phyloP scores from a whole-genome alignment of 2,888 invertebrate genomes.

The Icerya purchasi region DNA sequence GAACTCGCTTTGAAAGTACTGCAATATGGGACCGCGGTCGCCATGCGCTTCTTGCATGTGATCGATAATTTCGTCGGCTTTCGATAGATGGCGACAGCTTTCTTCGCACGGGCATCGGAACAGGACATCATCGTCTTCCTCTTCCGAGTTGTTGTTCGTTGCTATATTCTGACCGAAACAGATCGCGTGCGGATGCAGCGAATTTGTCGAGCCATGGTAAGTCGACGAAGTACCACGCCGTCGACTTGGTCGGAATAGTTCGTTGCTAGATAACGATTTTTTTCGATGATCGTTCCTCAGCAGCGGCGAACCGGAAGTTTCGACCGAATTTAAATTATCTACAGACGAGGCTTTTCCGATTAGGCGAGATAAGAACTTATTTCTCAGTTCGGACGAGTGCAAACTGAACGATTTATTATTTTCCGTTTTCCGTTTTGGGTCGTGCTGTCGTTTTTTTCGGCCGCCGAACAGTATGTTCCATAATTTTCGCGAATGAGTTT shows the following conservation, averaged over 20 bases:
- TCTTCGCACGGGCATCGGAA: background rate
- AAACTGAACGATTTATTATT: background rate
- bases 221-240: background rate
- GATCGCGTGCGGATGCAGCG: too few species aligned
- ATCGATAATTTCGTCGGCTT: background rate
- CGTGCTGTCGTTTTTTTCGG: slow-evolving; percentile 14
- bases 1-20: slow-evolving; percentile 7
- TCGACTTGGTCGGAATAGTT: background rate
- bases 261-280: slow-evolving; percentile 13
- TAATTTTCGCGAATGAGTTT: slow-evolving; percentile 14
- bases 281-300: background rate
- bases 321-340: slow-evolving; percentile 13
- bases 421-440: background rate
- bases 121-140: background rate
- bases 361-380: slow-evolving; percentile 16
- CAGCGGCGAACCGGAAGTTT: background rate
- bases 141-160: background rate
- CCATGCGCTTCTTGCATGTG: slow-evolving; percentile 2
- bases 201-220: background rate
- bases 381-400: slow-evolving; percentile 13
- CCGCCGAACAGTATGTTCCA: slow-evolving; percentile 15
- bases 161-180: too few species aligned
- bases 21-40: slow-evolving; percentile 15
- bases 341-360: slow-evolving; percentile 18
- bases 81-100: background rate